phyloP scores from a whole-genome alignment of 2,797 vertebrate species.

The Molossus molossus region DNA sequence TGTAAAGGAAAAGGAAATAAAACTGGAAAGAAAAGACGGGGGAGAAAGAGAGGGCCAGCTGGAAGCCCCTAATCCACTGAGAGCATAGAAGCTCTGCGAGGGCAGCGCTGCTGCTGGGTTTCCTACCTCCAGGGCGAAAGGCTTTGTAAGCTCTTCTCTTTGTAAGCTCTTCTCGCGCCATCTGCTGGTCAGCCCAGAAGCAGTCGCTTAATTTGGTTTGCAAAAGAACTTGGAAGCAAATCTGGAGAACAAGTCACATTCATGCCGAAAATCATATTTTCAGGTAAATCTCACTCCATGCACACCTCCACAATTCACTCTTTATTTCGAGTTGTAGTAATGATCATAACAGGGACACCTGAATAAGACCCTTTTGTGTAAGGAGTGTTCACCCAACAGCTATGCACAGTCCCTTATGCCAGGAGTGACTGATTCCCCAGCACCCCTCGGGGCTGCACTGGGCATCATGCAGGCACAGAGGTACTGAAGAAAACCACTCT shows the following conservation, averaged over 20 bases:
- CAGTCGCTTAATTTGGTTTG: not conserved
- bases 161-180: constrained; percentile 63
- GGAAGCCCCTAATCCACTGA: not conserved
- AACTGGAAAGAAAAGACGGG: constrained; percentile 3
- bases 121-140: accelerated
- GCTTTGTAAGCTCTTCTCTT: constrained; percentile 57
- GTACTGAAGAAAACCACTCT: not conserved
- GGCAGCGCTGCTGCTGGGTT: accelerated
- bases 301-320: constrained; percentile 44
- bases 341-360: not conserved
- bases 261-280: not conserved
- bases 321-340: not conserved
- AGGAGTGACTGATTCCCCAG: not conserved
- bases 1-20: not conserved
- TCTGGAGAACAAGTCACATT: not conserved
- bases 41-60: not conserved
- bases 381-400: not conserved
- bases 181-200: constrained; percentile 23
- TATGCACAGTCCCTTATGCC: not conserved
- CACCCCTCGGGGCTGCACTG: accelerated
- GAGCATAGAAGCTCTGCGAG: not conserved
- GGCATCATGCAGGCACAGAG: not conserved
- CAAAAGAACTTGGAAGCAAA: not conserved
- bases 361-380: not conserved
- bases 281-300: not conserved